A percentile compares a stretch with the other conserved stretches of the same genome.
These are phyloP conservation scores for Pelochelys cantorii DNA, from an alignment of 2,797 vertebrate species.

Conservation along the genomic window DNA sequence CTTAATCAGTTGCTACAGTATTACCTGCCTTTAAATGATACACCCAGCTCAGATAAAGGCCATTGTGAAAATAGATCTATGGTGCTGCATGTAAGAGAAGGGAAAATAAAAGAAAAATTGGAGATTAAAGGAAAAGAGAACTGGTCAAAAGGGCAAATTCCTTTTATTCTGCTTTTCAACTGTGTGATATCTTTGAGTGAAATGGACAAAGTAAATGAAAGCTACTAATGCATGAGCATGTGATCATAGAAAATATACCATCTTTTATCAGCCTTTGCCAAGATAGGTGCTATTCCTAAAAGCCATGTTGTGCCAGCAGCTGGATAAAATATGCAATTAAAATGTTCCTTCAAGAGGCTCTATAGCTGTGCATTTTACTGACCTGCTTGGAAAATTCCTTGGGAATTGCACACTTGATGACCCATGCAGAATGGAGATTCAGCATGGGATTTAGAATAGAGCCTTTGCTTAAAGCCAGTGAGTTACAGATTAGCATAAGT, in stretches of 20 bases:
- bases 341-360: not conserved
- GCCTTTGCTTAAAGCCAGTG: not conserved
- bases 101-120: constrained; percentile 1
- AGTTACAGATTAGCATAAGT: not conserved
- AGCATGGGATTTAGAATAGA: not conserved
- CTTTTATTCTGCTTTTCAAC: constrained; percentile 65
- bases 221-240: not conserved
- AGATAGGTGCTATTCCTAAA: not conserved
- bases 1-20: not conserved
- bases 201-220: constrained; percentile 42
- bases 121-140: constrained; percentile 53
- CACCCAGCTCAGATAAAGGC: not conserved
- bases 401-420: not conserved
- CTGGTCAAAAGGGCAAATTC: constrained; percentile 53
- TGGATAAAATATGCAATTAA: not conserved
- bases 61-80: not conserved
- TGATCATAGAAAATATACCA: fast-evolving
- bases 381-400: not conserved
- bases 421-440: not conserved
- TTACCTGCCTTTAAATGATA: constrained; percentile 6
- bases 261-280: not conserved
- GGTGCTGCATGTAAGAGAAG: not conserved
- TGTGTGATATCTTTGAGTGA: constrained; percentile 29
- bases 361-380: not conserved
- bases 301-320: not conserved